A percentile compares a stretch with the other conserved stretches of the same genome.
Conservation (phyloP, 1,140 invertebrate species). For the Leptoteleia sp. region DNA sequence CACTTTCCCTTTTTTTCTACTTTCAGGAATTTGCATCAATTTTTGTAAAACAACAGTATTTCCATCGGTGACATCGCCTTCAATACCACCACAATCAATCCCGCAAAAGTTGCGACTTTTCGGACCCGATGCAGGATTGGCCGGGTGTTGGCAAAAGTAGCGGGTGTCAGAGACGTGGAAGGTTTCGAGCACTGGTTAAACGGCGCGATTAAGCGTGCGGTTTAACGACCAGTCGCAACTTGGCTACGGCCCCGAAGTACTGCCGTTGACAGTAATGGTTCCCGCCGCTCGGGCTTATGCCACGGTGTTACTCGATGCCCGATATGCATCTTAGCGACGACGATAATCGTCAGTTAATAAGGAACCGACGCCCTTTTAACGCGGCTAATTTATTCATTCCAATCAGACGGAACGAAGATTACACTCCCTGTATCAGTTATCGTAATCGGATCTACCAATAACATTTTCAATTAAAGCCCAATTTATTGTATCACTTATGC, state of each 20-base stretch:
- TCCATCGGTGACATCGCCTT: slow-evolving; percentile 14
- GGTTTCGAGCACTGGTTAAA: slow-evolving; percentile 58
- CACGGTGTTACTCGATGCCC: slow-evolving; percentile 59
- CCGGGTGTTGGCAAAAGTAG: slow-evolving; percentile 45
- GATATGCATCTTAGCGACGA: slow-evolving; percentile 54
- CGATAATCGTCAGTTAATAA: slow-evolving; percentile 59
- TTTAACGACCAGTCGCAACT: slow-evolving; percentile 67
- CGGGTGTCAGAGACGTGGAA: slow-evolving; percentile 49
- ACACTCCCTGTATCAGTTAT: slow-evolving; percentile 3
- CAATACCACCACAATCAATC: slow-evolving; percentile 35
- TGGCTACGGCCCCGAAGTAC: slow-evolving; percentile 52
- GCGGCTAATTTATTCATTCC: slow-evolving; percentile 53
- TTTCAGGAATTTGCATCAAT: too few relatives aligned
- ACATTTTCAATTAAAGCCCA: slow-evolving; percentile 47
- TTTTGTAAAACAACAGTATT: too few relatives aligned
- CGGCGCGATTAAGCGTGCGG: slow-evolving; percentile 65
- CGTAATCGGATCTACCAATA: slow-evolving; percentile 45
- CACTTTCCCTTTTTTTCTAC: too few relatives aligned
- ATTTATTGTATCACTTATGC: slow-evolving; percentile 36
- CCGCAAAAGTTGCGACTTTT: slow-evolving; percentile 14
- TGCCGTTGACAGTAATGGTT: slow-evolving; percentile 67
- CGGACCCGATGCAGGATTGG: slow-evolving; percentile 8
- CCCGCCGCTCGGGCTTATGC: slow-evolving; percentile 45
- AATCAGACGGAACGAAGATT: slow-evolving; percentile 19
- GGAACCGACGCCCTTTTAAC: slow-evolving; percentile 39